These are phyloP conservation scores for Xerus rutilus DNA, from an alignment of 2,797 vertebrate species.

Conservation along the genomic window DNA sequence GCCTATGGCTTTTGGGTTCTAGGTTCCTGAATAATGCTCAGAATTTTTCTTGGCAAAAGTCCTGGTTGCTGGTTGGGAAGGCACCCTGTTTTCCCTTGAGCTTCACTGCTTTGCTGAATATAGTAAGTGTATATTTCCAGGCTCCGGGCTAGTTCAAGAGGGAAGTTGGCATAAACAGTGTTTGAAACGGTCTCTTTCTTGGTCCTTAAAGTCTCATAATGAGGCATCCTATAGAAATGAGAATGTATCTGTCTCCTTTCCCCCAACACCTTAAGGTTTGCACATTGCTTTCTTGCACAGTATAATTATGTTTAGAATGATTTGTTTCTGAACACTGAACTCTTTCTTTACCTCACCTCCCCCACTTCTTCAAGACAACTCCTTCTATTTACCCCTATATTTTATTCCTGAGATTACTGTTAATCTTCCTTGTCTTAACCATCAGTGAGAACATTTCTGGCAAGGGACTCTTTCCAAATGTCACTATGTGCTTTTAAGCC, in stretches of 20 bases:
- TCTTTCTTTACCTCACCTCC: background rate
- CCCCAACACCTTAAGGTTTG: background rate
- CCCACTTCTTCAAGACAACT: background rate
- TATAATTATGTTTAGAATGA: background rate
- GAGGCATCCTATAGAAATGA: background rate
- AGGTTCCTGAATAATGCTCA: background rate
- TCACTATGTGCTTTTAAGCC: constrained; percentile 54
- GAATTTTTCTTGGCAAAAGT: constrained; percentile 45
- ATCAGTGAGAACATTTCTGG: constrained; percentile 29
- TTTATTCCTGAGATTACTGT: constrained; percentile 30
- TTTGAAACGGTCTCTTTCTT: background rate
- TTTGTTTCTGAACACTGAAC: background rate
- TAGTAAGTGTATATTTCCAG: background rate
- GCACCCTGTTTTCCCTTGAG: background rate
- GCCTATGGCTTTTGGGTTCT: background rate
- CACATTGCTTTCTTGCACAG: background rate
- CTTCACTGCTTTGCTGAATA: background rate
- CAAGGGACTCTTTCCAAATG: constrained; percentile 70
- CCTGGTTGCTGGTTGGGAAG: background rate
- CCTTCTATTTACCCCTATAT: background rate
- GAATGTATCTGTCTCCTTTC: background rate
- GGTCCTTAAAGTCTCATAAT: background rate
- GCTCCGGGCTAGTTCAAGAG: background rate
- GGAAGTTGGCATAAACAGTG: background rate
- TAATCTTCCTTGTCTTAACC: constrained; percentile 56